These are phyloP conservation scores for Chelon labrosus DNA, from an alignment of 2,797 vertebrate genomes.

Conservation along the genomic window DNA sequence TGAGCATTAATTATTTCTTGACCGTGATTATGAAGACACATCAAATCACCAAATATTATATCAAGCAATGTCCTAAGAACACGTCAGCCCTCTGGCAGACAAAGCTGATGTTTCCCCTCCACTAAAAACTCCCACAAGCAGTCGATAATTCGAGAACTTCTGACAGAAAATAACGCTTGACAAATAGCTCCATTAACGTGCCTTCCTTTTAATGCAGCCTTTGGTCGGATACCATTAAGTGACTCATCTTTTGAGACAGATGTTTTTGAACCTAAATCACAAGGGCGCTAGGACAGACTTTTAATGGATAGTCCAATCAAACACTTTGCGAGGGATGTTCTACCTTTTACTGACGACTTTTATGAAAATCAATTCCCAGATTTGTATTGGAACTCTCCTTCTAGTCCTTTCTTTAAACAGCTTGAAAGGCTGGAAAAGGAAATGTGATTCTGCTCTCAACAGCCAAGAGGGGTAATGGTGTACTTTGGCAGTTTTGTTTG, in stretches of 20 bases:
- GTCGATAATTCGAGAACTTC: slow-evolving; percentile 17
- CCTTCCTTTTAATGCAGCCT: slow-evolving; percentile 34
- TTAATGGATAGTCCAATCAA: slow-evolving; percentile 33
- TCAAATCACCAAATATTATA: background rate
- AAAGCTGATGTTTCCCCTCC: background rate
- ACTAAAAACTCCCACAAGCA: slow-evolving; percentile 3
- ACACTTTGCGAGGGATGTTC: slow-evolving; percentile 19
- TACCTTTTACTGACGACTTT: slow-evolving; percentile 24
- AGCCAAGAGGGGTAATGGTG: slow-evolving; percentile 33
- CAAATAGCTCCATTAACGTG: slow-evolving; percentile 29
- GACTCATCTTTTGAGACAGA: slow-evolving; percentile 40
- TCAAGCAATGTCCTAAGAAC: background rate
- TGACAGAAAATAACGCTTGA: slow-evolving; percentile 19
- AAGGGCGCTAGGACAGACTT: slow-evolving; percentile 24
- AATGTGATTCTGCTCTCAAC: slow-evolving; percentile 30
- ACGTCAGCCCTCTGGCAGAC: background rate
- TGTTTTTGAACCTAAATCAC: slow-evolving; percentile 52
- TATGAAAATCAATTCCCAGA: slow-evolving; percentile 36
- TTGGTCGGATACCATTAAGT: slow-evolving; percentile 39
- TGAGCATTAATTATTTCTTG: background rate
- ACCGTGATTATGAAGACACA: background rate
- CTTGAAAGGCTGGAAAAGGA: slow-evolving; percentile 26
- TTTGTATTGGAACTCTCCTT: slow-evolving; percentile 22
- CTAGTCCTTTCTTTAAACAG: slow-evolving; percentile 28
- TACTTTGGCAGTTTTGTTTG: slow-evolving; percentile 42